Base-by-base conservation (phyloP, 2,113 vertebrate species). In the Tonatia bakeri region DNA sequence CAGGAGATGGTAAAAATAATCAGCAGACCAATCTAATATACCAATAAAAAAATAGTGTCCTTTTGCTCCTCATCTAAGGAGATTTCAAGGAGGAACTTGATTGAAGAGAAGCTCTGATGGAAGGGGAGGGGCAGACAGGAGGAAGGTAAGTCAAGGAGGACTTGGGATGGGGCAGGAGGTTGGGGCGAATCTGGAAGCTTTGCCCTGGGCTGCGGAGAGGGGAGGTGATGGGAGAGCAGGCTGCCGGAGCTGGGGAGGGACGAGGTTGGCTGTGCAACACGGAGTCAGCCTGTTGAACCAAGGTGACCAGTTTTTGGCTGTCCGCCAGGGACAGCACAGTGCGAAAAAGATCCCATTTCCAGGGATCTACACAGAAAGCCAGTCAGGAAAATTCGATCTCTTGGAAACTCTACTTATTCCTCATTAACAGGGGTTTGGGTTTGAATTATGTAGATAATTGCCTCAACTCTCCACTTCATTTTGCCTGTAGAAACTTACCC, bases 401-500 rank as follows among this genome's bases (percentile, higher is more conserved):
- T 80, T 20, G 33, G 90, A 81, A 86, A 73, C 65, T 88, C 89
- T 16, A 33, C 80, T 80, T 69, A 88, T 36, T 90, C 31, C 72
- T 95, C 38, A 54, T 86, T 87, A 90, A 56, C 65, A 85, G 20
- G 64, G 81, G 33, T 65, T 95, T 94, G 84, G 87, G 87, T 82
- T 94, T 95, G 95, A 96, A 94, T 95, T 93, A 93, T 96, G 86
- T 50, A 86, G 81, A 92, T 93, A 92, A 85, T 65, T 77, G 81
- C 67, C 88, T 95, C 82, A 82, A 92, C 83, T 73, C 90, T 86
- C 56, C 89, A 50, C 69, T 95, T 94, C 77, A 84, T 91, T 95
- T 95, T 90, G 61, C 91, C 88, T 84, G 36, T 50, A 84, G 95
- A 91, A 79, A 92, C 84, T 70, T 89, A 89, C 80, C 96, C 96